These are phyloP conservation scores for Euphydryas editha DNA, from an alignment of 2,888 invertebrate genomes.

Conservation along the genomic window DNA sequence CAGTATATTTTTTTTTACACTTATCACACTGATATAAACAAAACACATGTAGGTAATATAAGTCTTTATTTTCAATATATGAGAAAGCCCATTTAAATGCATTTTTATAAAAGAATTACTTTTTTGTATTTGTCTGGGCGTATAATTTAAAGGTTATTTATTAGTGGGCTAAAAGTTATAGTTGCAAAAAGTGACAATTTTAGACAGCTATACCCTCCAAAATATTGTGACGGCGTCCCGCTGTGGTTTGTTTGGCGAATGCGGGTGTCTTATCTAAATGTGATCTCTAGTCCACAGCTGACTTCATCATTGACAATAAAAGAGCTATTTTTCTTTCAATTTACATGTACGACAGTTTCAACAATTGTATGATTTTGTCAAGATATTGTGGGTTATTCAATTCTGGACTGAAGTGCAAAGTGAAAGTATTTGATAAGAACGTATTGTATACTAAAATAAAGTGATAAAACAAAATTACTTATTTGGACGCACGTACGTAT, in stretches of 20 bases:
- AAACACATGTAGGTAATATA: too few relatives aligned
- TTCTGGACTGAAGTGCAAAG: neutral
- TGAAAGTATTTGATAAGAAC: neutral
- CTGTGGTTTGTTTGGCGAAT: constrained; percentile 81
- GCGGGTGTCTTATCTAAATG: constrained; percentile 79
- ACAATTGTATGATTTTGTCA: constrained; percentile 27
- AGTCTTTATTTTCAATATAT: too few relatives aligned
- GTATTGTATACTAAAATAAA: too few relatives aligned
- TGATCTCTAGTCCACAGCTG: constrained; percentile 70
- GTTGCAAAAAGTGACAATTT: constrained; percentile 54
- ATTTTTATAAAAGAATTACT: too few relatives aligned
- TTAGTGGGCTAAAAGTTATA: constrained; percentile 29
- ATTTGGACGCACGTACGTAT: too few relatives aligned
- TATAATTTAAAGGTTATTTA: constrained; percentile 28
- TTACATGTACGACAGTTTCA: constrained; percentile 43
- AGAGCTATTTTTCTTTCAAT: constrained; percentile 59
- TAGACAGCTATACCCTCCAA: constrained; percentile 73
- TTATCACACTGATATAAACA: too few relatives aligned
- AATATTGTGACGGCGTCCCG: constrained; percentile 82
- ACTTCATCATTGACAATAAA: constrained; percentile 62
- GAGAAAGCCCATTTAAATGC: too few relatives aligned
- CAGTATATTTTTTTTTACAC: too few relatives aligned
- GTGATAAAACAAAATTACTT: too few relatives aligned
- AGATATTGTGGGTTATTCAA: neutral
- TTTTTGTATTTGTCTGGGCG: neutral